Evolutionary conservation across 2,797 vertebrate species (phyloP).

Genomic region (Microctenopoma stevenorrisi): DNA sequence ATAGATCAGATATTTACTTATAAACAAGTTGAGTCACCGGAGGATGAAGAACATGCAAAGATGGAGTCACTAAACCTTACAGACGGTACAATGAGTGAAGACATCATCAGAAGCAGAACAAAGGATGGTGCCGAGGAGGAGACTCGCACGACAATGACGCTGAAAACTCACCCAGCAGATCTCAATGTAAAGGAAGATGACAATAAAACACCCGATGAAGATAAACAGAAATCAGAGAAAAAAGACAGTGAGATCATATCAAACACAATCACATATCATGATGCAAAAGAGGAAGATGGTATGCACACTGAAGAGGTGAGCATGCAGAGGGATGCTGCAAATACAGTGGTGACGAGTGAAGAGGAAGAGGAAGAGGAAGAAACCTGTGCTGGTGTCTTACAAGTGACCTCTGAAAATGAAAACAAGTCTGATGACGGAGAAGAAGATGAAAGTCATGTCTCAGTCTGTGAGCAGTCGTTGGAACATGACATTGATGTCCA

Average conservation of each 20-base stretch:
- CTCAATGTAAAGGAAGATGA: constrained; percentile 11
- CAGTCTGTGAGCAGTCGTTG: not conserved
- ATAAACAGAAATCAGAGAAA: constrained; percentile 4
- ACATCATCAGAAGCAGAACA: not conserved
- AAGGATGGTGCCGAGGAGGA: constrained; percentile 1
- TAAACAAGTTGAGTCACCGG: not conserved
- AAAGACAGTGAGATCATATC: not conserved
- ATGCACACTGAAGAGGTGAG: not conserved
- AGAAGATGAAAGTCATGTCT: constrained; percentile 9
- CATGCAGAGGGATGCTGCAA: not conserved
- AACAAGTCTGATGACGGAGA: not conserved
- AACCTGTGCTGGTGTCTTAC: not conserved
- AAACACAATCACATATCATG: not conserved
- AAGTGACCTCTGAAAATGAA: constrained; percentile 8
- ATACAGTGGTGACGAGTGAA: not conserved
- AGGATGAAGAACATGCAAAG: not conserved
- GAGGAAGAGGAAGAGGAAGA: constrained; percentile 21
- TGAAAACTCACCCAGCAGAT: not conserved
- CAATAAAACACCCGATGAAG: not conserved
- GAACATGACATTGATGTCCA: not conserved
- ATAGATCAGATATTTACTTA: fast-evolving
- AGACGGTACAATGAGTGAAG: constrained; percentile 4
- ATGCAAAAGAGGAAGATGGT: constrained; percentile 5
- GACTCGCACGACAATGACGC: no score
- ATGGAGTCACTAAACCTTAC: not conserved